Conservation (phyloP, 2,888 invertebrate species). For the Cetonia aurata region DNA sequence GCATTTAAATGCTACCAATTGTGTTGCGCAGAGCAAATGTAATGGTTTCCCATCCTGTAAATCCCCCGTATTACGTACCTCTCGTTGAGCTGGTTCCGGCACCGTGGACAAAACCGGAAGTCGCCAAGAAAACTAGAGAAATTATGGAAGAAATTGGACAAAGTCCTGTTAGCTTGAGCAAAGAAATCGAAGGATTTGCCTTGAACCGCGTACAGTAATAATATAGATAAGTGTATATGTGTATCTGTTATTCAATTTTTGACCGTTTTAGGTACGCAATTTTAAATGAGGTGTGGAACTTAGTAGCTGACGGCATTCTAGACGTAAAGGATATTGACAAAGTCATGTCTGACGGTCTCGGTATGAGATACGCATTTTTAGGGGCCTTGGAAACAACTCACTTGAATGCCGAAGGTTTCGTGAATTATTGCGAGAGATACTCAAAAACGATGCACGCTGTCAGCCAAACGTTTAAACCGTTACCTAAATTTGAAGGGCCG, state of each 20-base stretch:
- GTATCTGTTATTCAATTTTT: constrained; percentile 7
- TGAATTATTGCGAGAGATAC: constrained; percentile 74
- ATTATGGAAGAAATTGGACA: constrained; percentile 92
- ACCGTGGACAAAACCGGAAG: constrained; percentile 88
- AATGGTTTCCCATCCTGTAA: constrained; percentile 93
- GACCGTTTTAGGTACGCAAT: constrained; percentile 81
- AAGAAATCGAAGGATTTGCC: constrained; percentile 93
- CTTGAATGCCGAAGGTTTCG: constrained; percentile 91
- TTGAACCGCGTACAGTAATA: constrained; percentile 90
- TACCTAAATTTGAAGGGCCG: constrained; percentile 80
- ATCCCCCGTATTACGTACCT: constrained; percentile 96
- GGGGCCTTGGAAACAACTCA: constrained; percentile 95
- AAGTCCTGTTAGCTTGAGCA: constrained; percentile 86
- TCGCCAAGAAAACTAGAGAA: constrained; percentile 79
- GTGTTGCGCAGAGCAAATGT: constrained; percentile 68
- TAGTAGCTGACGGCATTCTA: constrained; percentile 87
- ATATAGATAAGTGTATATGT: not conserved
- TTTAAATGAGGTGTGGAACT: constrained; percentile 91
- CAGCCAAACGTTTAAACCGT: constrained; percentile 81
- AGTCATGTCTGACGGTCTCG: constrained; percentile 94
- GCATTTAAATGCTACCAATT: not conserved
- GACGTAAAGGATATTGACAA: constrained; percentile 90
- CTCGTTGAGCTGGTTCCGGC: constrained; percentile 95
- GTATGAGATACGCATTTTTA: constrained; percentile 95
- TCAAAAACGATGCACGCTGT: constrained; percentile 72